A percentile compares a stretch with the other conserved stretches of the same genome.
phyloP scores from a whole-genome alignment of 2,888 invertebrate genomes.

The Cantharis rustica region DNA sequence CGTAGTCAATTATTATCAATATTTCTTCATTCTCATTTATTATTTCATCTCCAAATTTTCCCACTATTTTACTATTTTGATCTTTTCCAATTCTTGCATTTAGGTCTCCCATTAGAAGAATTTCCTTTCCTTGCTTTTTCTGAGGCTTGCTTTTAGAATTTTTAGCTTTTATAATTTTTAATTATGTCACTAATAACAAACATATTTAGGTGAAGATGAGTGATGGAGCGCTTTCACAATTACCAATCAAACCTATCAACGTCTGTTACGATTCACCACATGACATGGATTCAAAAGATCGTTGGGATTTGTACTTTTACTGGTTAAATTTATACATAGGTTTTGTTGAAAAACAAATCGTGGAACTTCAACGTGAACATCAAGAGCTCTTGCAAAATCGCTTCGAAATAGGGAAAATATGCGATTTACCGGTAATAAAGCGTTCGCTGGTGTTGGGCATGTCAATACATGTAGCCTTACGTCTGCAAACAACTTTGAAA shows the following conservation, averaged over 20 bases:
- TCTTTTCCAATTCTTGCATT: too few species aligned
- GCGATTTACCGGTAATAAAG: conserved; percentile 62
- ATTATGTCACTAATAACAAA: not conserved
- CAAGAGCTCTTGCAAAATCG: conserved; percentile 30
- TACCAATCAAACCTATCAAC: not conserved
- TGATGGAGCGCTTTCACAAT: not conserved
- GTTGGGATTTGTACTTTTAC: conserved; percentile 49
- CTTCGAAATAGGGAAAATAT: conserved; percentile 53
- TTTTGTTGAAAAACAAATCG: conserved; percentile 35
- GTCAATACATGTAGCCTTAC: conserved; percentile 78
- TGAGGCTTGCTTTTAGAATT: too few species aligned
- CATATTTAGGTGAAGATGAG: not conserved
- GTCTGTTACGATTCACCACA: conserved; percentile 38
- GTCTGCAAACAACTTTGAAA: conserved; percentile 65
- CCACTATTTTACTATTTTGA: too few species aligned
- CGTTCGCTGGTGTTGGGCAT: conserved; percentile 68
- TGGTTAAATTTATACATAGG: conserved; percentile 42
- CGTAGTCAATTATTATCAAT: too few species aligned
- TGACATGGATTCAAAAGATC: conserved; percentile 37
- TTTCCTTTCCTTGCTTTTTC: too few species aligned
- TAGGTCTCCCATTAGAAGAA: too few species aligned
- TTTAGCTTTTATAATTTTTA: too few species aligned
- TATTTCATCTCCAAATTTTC: too few species aligned
- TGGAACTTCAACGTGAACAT: conserved; percentile 37
- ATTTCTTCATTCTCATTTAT: too few species aligned